Evolutionary conservation across 1,140 invertebrate genomes (phyloP), one percentile per base, ranked within the genome.

Genomic region (Popillia japonica): DNA sequence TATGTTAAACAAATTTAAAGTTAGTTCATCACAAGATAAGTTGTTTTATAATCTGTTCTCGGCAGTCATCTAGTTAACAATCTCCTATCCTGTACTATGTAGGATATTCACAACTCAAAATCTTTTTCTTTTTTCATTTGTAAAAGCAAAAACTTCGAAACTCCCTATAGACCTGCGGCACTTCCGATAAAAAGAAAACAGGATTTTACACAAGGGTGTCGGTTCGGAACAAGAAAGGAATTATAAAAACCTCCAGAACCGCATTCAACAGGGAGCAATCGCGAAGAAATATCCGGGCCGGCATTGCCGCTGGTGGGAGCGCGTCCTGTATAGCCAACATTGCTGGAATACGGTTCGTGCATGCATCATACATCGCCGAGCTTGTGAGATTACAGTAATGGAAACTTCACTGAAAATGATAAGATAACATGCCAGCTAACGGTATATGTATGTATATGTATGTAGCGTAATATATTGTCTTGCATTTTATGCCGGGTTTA

Each of bases 371-470:
- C 9, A 22, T 4, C 20, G 27, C 4, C 10, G 22, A 22, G 61
- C 61, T 17, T n/a, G 48, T 27, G 61, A 68, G 61, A 68, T 68
- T 68, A 68, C 20, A 10, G 61, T 68, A 68, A 68, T 68, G 61
- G 61, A 34, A 34, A 27, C 61, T 27, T 68, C 61, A 22, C 10
- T 34, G 61, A 22, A 68, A 68, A 68, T 68, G 61, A 68, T 68
- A 68, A 68, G 61, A 68, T 68, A 68, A 22, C 17, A 61, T 22
- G 59, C 59, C 48, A 17, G n/a, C 48, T 14, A 14, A 17, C 14
- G 48, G 11, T 6, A 17, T 17, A 17, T n/a, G 6, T 55, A 34
- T 34, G 48, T n/a, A 17, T 55, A n/a, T n/a, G n/a, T n/a, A n/a
- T n/a, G n/a, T n/a, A n/a, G n/a, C n/a, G 48, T 55, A 55, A 55